A percentile compares a stretch with the other conserved stretches of the same genome.
phyloP scores from a whole-genome alignment of 2,888 invertebrate species.

The Agriopis marginaria region DNA sequence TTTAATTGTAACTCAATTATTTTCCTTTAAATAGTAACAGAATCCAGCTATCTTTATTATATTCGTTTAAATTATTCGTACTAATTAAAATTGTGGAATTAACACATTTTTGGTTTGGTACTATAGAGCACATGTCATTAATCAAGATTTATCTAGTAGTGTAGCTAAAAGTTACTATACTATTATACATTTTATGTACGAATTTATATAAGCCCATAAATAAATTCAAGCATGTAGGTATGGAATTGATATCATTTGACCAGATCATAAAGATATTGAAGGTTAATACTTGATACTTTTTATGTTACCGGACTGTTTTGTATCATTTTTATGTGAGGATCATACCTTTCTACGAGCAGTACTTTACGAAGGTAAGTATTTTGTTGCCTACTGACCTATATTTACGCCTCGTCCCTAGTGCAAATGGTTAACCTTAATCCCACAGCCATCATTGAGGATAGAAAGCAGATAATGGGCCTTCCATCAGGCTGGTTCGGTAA shows the following conservation, averaged over 20 bases:
- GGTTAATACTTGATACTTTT: conserved; percentile 1
- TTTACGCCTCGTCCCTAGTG: not conserved
- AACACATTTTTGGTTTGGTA: too few relatives aligned
- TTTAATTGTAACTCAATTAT: too few relatives aligned
- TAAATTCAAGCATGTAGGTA: not conserved
- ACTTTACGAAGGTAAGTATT: conserved; percentile 6
- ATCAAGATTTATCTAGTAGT: too few relatives aligned
- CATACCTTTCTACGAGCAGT: conserved; percentile 1
- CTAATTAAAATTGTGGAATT: too few relatives aligned
- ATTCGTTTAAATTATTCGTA: too few relatives aligned
- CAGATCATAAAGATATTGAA: conserved; percentile 13
- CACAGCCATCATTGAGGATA: conserved; percentile 5
- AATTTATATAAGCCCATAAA: not conserved
- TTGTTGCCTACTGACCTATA: conserved; percentile 1
- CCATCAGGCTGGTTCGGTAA: conserved; percentile 34
- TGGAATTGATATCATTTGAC: conserved; percentile 14
- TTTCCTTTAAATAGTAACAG: too few relatives aligned
- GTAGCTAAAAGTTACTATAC: not conserved
- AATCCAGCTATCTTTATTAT: too few relatives aligned
- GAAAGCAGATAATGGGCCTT: conserved; percentile 19
- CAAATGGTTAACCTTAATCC: conserved; percentile 7
- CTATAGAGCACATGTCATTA: too few relatives aligned
- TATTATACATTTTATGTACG: not conserved
- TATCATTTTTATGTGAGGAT: conserved; percentile 3
- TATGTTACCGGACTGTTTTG: not conserved